phyloP scores from a whole-genome alignment of 2,888 invertebrate genomes.

The Schrankia costaestrigalis region DNA sequence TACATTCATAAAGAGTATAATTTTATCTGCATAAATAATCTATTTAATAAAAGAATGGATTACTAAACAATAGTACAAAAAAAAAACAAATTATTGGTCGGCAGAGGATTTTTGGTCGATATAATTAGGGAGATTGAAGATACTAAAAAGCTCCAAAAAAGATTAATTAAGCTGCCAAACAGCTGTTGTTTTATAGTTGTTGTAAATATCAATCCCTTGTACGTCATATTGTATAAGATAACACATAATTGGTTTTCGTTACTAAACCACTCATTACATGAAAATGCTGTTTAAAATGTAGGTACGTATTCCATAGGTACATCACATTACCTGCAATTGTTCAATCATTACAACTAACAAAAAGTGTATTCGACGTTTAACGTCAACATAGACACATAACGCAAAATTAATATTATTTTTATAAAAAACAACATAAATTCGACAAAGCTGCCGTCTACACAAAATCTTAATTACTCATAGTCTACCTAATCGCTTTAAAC shows the following conservation, averaged over 20 bases:
- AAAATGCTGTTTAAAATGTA: too few species aligned
- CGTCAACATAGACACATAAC: conserved; percentile 18
- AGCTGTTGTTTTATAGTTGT: too few species aligned
- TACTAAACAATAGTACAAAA: too few species aligned
- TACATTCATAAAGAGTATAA: too few species aligned
- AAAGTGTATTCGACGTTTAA: conserved; percentile 24
- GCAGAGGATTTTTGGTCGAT: too few species aligned
- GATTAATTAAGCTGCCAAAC: too few species aligned
- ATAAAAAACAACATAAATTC: conserved; percentile 31
- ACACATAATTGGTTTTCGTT: conserved; percentile 17
- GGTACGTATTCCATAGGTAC: conserved; percentile 10
- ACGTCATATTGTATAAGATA: conserved; percentile 13
- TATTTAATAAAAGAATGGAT: too few species aligned
- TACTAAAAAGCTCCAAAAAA: too few species aligned
- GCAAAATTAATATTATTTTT: conserved; percentile 16
- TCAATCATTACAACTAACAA: conserved; percentile 9
- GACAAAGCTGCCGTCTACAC: conserved; percentile 25
- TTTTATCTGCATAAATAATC: too few species aligned
- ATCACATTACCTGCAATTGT: conserved; percentile 16
- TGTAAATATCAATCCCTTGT: conserved; percentile 28
- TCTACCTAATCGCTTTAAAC: conserved; percentile 32
- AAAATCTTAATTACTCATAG: conserved; percentile 26
- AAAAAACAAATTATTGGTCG: too few species aligned
- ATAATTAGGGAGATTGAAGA: too few species aligned
- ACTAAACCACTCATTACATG: conserved; percentile 12